Evolutionary conservation across 2,113 vertebrate genomes (phyloP), one percentile per base, ranked within the genome.

Genomic region (Alces alces): DNA sequence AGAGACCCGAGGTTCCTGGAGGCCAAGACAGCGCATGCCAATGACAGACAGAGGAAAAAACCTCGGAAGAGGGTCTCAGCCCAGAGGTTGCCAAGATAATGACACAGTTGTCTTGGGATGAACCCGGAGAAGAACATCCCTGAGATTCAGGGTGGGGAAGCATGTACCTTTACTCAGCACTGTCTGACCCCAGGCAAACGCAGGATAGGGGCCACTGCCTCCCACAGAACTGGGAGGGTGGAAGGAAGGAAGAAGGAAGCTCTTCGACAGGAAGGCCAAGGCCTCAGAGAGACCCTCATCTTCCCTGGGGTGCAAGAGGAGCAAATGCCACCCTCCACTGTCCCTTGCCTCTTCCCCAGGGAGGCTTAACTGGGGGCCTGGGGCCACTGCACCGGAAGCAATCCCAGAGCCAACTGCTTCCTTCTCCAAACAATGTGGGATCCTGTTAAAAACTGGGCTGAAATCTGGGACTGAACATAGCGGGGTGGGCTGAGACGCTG

Each of bases 401-500:
- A 95, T 98, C 96, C 89, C 89, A 96, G 93, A 97, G 96, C 90
- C 97, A 98, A 98, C 96, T 95, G 97, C 97, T 98, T 98, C 98
- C 98, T 97, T 98, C 96, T 97, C 97, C 97, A 98, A 98, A 98
- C 98, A 98, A 96, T 78, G 84, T 97, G 61, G 86, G 84, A 97
- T 97, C 95, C 97, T 91, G 97, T 97, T 70, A 70, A 36, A 95
- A 91, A 97, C 86, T 55, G 73, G 52, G 93, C 80, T 93, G 84
- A 95, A 96, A 97, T 96, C 94, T 94, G 95, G 97, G 97, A 96
- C 97, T 94, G 84, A 21, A 94, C 54, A 80, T 27, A 27, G 85
- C 11, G 60, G 47, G 39, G 15, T 33, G 33, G 25, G 57, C 43
- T 28, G 39, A 45, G 70, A 47, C 78, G 97, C 80, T 93, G 85